Evolutionary conservation across 2,888 invertebrate genomes (phyloP), one percentile per base, ranked within the genome.

Genomic region (Hirtodrosophila histrioides): DNA sequence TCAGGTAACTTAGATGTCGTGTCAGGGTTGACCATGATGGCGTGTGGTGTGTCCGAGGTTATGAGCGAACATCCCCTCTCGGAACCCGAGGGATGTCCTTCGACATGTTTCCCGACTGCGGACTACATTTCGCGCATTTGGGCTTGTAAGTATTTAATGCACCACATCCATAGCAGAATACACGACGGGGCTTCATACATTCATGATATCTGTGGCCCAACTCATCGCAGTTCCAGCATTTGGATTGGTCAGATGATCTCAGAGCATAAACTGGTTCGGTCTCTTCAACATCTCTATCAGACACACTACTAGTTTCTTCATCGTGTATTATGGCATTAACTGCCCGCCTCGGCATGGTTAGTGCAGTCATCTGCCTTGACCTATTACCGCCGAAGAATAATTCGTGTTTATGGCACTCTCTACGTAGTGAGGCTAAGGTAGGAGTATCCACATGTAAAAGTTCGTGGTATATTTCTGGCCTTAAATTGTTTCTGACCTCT

Each of bases 391-490:
- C 31, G 7, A 31, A 31, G 31, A 31, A 31, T 7, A 31, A 6
- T 31, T 31, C 31, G 7, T 31, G 9, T 8, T 7, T 31, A 31
- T 27, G 12, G n/a, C 37, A 48, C 11, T 35, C 46, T 36, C n/a
- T 33, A 11, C 46, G 9, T 6, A 31, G 46, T 23, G 23, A 23
- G 3, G 23, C 35, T 10, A 35, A 17, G 2, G 10, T 33, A 4
- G 48, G 27, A 11, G 37, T 48, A 10, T 37, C 36, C 10, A 37
- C 9, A 37, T 48, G 37, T 7, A 48, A 27, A 7, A 36, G 6
- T 11, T 48, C 37, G 11, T 48, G 48, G 5, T n/a, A 11, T n/a
- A 37, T 9, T 10, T 40, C 44, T 41, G 36, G 40, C 45, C 17
- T 36, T 39, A 37, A 23, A 29, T 54, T 54, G 3, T 35, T 4